Evolutionary conservation across 2,797 vertebrate species (phyloP), one percentile per base, ranked within the genome.

Genomic region (Pangasius krempfi): DNA sequence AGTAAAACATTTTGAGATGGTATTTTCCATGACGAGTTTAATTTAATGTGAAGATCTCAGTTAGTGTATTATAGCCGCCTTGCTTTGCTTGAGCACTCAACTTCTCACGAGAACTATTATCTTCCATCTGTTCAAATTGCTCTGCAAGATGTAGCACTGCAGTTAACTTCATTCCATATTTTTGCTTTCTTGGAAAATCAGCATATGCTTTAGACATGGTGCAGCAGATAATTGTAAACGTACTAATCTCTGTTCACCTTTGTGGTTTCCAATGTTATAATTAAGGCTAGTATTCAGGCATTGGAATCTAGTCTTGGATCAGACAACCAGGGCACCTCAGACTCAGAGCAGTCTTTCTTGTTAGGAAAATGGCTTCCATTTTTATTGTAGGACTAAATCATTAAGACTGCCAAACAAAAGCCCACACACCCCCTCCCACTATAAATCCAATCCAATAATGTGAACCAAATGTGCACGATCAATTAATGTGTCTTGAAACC

Each of bases 51-150:
- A 76, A 87, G 56, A 64, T 70, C 73, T 86, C 72, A 75, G 56
- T 88, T 83, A 84, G 62, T 89, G 75, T 86, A 76, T 88, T 89
- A 89, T 80, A 88, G 85, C 66, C 64, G 88, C 80, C 44, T 52
- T 78, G 86, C 86, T 89, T 89, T 87, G 82, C 86, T 88, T 76
- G 75, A 87, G 85, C 84, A 84, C 86, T 89, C 85, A 89, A 64
- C 86, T 90, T 86, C 87, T 87, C 80, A 82, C 25, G 60, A 88
- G 78, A 87, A 86, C 79, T 75, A 52, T 84, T 84, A 87, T 89
- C 85, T 80, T 87, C 87, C 60, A 84, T 86, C 79, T 91, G 72
- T 80, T 90, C 52, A 88, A 86, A 91, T 91, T 90, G 85, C 68
- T 75, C 75, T 64, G 58, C 58, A 50, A 85, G 81, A 87, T 60